Base-by-base conservation (phyloP, 2,888 invertebrate genomes). In the Coelopa pilipes region DNA sequence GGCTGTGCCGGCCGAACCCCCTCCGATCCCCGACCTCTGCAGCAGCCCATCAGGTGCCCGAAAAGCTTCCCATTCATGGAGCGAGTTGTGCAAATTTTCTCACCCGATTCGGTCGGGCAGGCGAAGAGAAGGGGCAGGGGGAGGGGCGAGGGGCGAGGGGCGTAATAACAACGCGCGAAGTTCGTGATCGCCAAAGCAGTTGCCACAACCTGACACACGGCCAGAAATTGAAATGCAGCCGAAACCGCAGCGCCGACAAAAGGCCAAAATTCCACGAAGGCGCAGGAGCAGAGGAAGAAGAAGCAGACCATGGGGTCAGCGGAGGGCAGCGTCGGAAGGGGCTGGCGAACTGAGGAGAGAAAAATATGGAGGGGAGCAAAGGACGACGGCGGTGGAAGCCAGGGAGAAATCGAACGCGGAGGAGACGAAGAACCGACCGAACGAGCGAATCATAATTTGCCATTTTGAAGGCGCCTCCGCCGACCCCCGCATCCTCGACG, bases 81-180 rank as follows among this genome's bases (percentile, higher is more conserved):
- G 21, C 57, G 57, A 13, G 13, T 24, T 65, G 17, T 45, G 65
- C 47, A 19, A 66, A 66, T 66, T 66, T 66, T 66, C 66, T 66
- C 66, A 66, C 66, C 15, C 66, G 49, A 49, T 66, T 66, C 49
- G 50, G 24, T 3, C 49, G 19, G 4, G 50, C 4, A 34, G 34
- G 34, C 4, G 21, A 15, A 66, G 19, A 12, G 50, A 50, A 10
- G 21, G 49, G 13, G 15, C 21, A 19, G 24, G 24, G 15, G 24
- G 24, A 7, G 24, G 1, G 24, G 15, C 9, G 21, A 60, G 5
- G 21, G 13, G 57, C 17, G 55, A 17, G 21, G 24, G n/a, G 2
- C 45, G 46, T 46, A 46, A 17, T 7, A 46, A 46, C n/a, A 63
- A 63, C 45, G 17, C 63, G 45, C 19, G 24, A 50, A 50, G 50